Evolutionary conservation across 2,797 vertebrate species (phyloP), one percentile per base, ranked within the genome.

Genomic region (Eptatretus atami): DNA sequence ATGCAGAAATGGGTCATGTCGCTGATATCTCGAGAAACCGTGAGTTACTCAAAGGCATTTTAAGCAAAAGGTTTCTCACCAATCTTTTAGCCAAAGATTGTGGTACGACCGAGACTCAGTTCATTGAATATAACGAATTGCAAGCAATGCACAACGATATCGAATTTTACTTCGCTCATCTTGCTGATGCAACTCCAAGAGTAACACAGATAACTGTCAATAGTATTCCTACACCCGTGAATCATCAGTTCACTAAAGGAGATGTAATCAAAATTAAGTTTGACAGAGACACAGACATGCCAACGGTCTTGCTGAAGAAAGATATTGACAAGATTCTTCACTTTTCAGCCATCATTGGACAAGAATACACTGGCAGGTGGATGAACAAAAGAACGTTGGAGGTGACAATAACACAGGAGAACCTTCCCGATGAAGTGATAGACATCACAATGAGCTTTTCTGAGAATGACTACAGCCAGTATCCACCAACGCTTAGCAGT

Each of bases 121-220:
- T 61, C 24, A 25, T 2, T 3, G 24, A 61, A 61, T 61, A 9
- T 12, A 61, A 61, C 12, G 57, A 61, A 12, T 24, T 61, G 2
- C 57, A 61, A n/a, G 57, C 12, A n/a, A 61, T 44, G 31, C 31
- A 61, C 57, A 12, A 61, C 25, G 10, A n/a, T n/a, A 10, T 61
- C 24, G 57, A 61, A 61, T 24, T 61, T 24, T 61, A 61, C 24
- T 61, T 61, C 24, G 57, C 57, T 10, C 57, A 61, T 61, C 24
- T 61, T 61, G 24, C 10, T 61, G 57, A 61, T 61, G 57, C 57
- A 61, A 61, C 57, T 61, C 57, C 57, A 61, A 61, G 24, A 24
- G 57, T 61, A 61, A 61, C 57, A 61, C n/a, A 61, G 25, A 61
- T 61, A n/a, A 24, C 15, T 12, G 57, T 61, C 15, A 61, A 61